phyloP scores from a whole-genome alignment of 2,113 vertebrate genomes.

The Butorides virescens region DNA sequence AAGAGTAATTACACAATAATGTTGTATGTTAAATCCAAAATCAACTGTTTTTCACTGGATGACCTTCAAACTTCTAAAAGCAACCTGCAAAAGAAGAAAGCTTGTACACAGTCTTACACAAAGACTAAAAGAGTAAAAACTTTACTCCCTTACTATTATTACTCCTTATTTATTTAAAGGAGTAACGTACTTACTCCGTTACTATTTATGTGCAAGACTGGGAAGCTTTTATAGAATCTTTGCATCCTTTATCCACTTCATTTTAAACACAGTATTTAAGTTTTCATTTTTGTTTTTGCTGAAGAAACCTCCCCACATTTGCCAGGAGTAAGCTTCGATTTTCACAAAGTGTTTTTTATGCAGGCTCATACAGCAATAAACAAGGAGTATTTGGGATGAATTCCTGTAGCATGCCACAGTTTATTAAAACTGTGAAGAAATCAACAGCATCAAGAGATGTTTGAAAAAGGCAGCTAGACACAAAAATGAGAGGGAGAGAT shows the following conservation, averaged over 20 bases:
- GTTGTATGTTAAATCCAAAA: background rate
- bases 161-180: background rate
- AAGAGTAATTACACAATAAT: background rate
- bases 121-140: background rate
- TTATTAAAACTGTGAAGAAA: background rate
- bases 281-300: background rate
- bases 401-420: background rate
- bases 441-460: background rate
- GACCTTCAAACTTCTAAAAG: background rate
- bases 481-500: background rate
- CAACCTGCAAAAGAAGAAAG: background rate
- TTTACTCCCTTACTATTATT: background rate
- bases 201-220: background rate
- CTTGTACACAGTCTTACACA: background rate
- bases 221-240: background rate
- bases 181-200: background rate
- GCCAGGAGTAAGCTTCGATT: background rate
- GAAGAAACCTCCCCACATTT: background rate
- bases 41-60: background rate
- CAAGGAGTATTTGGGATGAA: background rate
- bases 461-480: background rate
- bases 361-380: background rate
- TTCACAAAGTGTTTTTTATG: background rate
- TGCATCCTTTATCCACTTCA: background rate
- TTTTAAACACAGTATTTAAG: background rate